These are phyloP conservation scores for Riptortus pedestris DNA, from an alignment of 1,140 invertebrate species.

Conservation along the genomic window DNA sequence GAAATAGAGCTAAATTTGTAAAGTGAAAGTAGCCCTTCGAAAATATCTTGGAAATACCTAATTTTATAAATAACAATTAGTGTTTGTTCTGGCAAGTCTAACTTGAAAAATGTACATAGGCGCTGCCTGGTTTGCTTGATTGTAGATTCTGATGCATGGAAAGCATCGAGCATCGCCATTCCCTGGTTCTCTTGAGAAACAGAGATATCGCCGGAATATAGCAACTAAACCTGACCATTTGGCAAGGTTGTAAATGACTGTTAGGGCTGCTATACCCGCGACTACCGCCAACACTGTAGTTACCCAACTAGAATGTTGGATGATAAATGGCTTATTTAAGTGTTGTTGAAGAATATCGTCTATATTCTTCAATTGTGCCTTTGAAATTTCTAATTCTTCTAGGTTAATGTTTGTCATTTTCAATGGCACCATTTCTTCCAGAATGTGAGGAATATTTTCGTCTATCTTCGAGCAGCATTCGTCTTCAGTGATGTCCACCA, in stretches of 20 bases:
- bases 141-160: background rate
- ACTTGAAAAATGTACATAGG: too few species aligned
- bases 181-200: background rate
- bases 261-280: background rate
- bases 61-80: too few species aligned
- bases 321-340: conserved; percentile 1
- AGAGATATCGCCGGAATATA: background rate
- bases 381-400: background rate
- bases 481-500: background rate
- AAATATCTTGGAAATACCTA: too few species aligned
- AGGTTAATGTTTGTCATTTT: background rate
- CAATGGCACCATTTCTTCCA: background rate
- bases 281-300: background rate
- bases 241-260: background rate
- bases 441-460: background rate
- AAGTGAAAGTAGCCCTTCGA: too few species aligned
- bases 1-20: too few species aligned
- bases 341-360: conserved; percentile 2
- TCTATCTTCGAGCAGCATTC: background rate
- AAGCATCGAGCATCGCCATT: background rate
- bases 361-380: background rate
- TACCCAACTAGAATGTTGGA: background rate
- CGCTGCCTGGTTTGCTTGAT: background rate
- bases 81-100: too few species aligned
- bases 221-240: background rate